A percentile compares a stretch with the other conserved stretches of the same genome.
Evolutionary conservation across 2,113 vertebrate species (phyloP).

Genomic region (Poeciliopsis prolifica): DNA sequence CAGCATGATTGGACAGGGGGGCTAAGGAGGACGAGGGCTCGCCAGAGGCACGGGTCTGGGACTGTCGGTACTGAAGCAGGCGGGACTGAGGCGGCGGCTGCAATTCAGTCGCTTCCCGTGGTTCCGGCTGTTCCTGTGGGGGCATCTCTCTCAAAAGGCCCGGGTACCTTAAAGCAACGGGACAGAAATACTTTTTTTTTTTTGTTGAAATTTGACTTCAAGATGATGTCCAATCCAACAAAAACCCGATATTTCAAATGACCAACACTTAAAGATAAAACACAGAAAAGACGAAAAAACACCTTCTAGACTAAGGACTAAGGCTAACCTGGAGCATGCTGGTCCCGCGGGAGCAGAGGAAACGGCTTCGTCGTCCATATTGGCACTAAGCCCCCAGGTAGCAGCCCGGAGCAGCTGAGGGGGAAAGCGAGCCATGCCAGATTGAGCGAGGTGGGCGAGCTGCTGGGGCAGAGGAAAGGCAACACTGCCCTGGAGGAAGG

Average conservation of each 20-base stretch:
- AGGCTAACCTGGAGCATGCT: conserved; percentile 85
- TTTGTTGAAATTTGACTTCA: background rate
- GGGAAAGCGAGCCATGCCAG: conserved; percentile 85
- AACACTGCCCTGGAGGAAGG: conserved; percentile 88
- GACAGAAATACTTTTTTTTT: background rate
- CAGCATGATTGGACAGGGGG: conserved; percentile 79
- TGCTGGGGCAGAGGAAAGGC: conserved; percentile 89
- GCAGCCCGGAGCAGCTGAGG: conserved; percentile 88
- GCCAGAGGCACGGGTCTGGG: conserved; percentile 86
- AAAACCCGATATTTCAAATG: background rate
- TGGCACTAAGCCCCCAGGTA: conserved; percentile 89
- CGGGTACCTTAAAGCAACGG: conserved; percentile 81
- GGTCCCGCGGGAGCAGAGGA: conserved; percentile 76
- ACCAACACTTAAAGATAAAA: background rate
- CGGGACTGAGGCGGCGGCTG: conserved; percentile 96
- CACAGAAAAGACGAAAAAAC: background rate
- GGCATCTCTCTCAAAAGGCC: conserved; percentile 92
- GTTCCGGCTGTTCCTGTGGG: conserved; percentile 87
- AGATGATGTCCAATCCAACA: background rate
- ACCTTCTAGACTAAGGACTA: background rate
- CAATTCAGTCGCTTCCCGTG: conserved; percentile 89
- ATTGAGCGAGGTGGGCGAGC: conserved; percentile 90
- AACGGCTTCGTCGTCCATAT: conserved; percentile 85
- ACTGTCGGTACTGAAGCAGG: conserved; percentile 95
- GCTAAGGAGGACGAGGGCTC: conserved; percentile 83